These are phyloP conservation scores for Rhynchopsitta pachyrhyncha DNA, from an alignment of 2,113 vertebrate species.

Conservation along the genomic window DNA sequence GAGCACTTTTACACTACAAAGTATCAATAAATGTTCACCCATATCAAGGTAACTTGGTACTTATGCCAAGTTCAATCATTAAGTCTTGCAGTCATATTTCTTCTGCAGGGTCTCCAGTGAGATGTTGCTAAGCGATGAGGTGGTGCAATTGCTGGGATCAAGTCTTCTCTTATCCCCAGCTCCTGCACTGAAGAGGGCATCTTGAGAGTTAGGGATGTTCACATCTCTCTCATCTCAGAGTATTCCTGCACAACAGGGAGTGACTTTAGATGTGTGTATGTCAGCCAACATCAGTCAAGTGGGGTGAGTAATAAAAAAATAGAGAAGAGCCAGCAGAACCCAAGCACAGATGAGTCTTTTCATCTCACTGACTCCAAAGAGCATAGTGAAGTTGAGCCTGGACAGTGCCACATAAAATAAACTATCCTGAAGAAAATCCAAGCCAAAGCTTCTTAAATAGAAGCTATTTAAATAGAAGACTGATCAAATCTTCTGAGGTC, in stretches of 20 bases:
- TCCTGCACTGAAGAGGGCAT: background rate
- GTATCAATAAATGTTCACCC: background rate
- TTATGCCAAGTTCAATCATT: background rate
- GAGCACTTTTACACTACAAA: background rate
- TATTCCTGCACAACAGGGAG: background rate
- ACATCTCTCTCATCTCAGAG: background rate
- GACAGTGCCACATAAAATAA: background rate
- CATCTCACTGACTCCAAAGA: constrained; percentile 29
- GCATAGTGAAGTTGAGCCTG: background rate
- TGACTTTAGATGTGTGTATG: background rate
- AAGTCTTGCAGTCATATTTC: background rate
- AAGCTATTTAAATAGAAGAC: background rate
- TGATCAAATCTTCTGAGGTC: background rate
- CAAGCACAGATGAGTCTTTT: constrained; percentile 16
- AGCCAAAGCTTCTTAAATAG: background rate
- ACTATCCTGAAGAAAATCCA: background rate
- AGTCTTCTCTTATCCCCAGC: background rate
- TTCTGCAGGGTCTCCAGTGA: background rate
- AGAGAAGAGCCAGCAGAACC: background rate
- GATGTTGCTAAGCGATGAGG: background rate
- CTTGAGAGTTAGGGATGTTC: background rate
- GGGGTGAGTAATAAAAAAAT: background rate
- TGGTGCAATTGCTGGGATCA: background rate
- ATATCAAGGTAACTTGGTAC: background rate
- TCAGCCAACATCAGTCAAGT: constrained; percentile 6